Conservation (phyloP, 2,888 invertebrate species). For the Hypsopygia costalis region DNA sequence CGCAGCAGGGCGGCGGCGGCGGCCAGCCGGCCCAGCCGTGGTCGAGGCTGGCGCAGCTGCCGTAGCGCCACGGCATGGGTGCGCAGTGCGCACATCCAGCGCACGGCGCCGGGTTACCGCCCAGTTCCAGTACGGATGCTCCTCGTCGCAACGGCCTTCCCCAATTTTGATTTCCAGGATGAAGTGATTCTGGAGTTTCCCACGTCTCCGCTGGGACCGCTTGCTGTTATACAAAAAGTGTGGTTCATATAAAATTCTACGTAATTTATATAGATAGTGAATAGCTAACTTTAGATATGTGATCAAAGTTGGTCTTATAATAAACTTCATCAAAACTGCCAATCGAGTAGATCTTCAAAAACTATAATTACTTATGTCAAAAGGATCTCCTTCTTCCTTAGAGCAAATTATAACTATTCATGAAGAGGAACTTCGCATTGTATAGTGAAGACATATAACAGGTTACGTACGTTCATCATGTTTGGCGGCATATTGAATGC, state of each 20-base stretch:
- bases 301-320: too few relatives aligned
- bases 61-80: slow-evolving; percentile 59
- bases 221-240: slow-evolving; percentile 16
- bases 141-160: slow-evolving; percentile 60
- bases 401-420: too few relatives aligned
- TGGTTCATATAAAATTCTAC: not conserved
- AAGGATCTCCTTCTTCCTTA: too few relatives aligned
- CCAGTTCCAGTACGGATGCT: slow-evolving; percentile 62
- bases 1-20: slow-evolving; percentile 36
- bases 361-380: too few relatives aligned
- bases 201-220: slow-evolving; percentile 5
- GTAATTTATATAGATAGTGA: too few relatives aligned
- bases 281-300: too few relatives aligned
- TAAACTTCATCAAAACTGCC: too few relatives aligned
- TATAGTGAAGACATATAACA: too few relatives aligned
- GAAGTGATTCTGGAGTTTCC: not conserved
- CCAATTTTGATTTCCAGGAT: slow-evolving; percentile 40
- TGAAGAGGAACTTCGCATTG: too few relatives aligned
- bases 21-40: slow-evolving; percentile 48
- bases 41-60: slow-evolving; percentile 68
- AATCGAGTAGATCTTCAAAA: too few relatives aligned
- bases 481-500: slow-evolving; percentile 53
- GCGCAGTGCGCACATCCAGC: slow-evolving; percentile 39
- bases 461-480: slow-evolving; percentile 34
- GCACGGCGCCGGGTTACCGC: slow-evolving; percentile 38